A percentile compares a stretch with the other conserved stretches of the same genome.
phyloP scores from a whole-genome alignment of 1,140 invertebrate species.

The Diachasma alloeum region DNA sequence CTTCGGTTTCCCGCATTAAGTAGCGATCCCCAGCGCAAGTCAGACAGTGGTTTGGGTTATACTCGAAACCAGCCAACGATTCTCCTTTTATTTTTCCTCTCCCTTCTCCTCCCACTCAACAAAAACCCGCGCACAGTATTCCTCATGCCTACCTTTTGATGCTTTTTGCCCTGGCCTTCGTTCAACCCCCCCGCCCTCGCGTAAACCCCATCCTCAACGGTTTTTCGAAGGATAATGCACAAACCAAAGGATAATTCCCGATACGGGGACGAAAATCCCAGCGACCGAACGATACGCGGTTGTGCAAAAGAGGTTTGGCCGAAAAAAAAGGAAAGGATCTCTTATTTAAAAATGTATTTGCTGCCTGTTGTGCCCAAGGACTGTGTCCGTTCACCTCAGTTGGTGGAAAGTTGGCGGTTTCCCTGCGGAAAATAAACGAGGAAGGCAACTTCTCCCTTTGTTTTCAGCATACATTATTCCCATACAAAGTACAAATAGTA shows the following conservation, averaged over 20 bases:
- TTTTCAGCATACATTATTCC: not conserved
- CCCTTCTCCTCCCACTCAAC: not conserved
- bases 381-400: constrained; percentile 48
- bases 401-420: constrained; percentile 45
- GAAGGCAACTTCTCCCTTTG: not conserved
- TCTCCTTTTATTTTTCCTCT: not conserved
- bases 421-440: not conserved
- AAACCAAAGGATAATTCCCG: constrained; percentile 64
- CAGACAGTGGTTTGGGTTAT: constrained; percentile 50
- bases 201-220: constrained; percentile 34
- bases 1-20: constrained; percentile 48
- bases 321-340: constrained; percentile 52
- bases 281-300: constrained; percentile 34
- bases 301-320: constrained; percentile 10
- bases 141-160: constrained; percentile 54
- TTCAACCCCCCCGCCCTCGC: constrained; percentile 26
- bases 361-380: constrained; percentile 47
- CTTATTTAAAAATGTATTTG: constrained; percentile 66
- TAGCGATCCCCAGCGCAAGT: constrained; percentile 48
- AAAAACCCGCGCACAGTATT: not conserved
- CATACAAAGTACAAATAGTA: not conserved
- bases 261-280: constrained; percentile 59
- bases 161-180: constrained; percentile 31
- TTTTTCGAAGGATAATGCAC: constrained; percentile 57
- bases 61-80: constrained; percentile 36